A percentile compares a stretch with the other conserved stretches of the same genome.
Evolutionary conservation across 2,888 invertebrate species (phyloP).

Genomic region (Tenodera sinensis): DNA sequence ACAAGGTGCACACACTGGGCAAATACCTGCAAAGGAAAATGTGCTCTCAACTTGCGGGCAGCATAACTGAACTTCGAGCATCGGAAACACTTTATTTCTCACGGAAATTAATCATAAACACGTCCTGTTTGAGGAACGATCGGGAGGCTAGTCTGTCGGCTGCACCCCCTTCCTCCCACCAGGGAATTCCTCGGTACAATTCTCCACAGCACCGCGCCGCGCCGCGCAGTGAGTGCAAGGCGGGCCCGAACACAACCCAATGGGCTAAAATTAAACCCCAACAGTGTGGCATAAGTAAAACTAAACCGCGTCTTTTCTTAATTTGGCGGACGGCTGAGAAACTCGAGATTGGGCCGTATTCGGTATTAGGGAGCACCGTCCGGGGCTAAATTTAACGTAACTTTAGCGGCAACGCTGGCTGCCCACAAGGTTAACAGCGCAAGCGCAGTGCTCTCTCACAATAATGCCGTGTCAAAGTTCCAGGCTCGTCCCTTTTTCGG

Average conservation of each 20-base stretch:
- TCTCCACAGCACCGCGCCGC: not conserved
- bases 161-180: not conserved
- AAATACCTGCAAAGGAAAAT: slow-evolving; percentile 21
- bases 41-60: slow-evolving; percentile 10
- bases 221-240: not conserved
- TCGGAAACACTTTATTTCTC: not conserved
- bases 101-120: not conserved
- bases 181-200: not conserved
- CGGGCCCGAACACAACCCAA: not conserved
- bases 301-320: slow-evolving; percentile 46
- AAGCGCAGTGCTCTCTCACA: not conserved
- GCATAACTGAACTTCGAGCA: slow-evolving; percentile 18
- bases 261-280: slow-evolving; percentile 12
- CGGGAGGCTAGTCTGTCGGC: not conserved
- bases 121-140: not conserved
- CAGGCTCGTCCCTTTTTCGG: not conserved
- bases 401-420: not conserved
- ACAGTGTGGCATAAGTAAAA: not conserved
- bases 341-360: slow-evolving; percentile 67
- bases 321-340: slow-evolving; percentile 57
- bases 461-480: not conserved
- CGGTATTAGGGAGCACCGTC: slow-evolving; percentile 43
- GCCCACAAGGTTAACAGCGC: not conserved
- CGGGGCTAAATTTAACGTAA: slow-evolving; percentile 21
- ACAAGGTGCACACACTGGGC: not conserved